A percentile compares a stretch with the other conserved stretches of the same genome.
These are phyloP conservation scores for Lacanobia oleracea DNA, from an alignment of 2,888 invertebrate species.

Conservation along the genomic window DNA sequence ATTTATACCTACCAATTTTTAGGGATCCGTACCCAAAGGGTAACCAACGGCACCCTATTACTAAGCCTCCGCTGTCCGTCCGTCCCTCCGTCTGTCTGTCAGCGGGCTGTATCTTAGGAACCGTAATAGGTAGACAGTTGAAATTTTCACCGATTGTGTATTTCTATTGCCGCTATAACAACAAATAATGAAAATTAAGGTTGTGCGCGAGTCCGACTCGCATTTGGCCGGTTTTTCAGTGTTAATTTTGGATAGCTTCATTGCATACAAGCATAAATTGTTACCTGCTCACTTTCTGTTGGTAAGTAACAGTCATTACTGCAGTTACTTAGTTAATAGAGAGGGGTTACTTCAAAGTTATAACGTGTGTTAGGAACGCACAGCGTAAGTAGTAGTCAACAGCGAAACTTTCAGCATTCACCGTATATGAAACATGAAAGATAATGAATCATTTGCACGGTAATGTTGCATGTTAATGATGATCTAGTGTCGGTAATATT, in stretches of 20 bases:
- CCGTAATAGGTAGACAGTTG: too few species aligned
- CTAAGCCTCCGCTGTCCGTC: too few species aligned
- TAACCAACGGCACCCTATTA: too few species aligned
- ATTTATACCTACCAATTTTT: not conserved
- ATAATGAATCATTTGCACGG: conserved; percentile 70
- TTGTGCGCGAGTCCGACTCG: too few species aligned
- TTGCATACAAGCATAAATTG: conserved; percentile 14
- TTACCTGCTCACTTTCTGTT: conserved; percentile 11
- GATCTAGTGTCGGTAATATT: conserved; percentile 59
- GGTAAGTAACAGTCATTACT: conserved; percentile 23
- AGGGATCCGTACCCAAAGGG: too few species aligned
- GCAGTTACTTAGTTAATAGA: conserved; percentile 42
- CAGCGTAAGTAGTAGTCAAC: conserved; percentile 68
- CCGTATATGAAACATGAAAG: conserved; percentile 66
- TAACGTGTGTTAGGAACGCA: conserved; percentile 45
- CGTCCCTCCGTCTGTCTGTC: too few species aligned
- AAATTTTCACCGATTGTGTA: too few species aligned
- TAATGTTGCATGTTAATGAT: conserved; percentile 61
- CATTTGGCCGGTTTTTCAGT: too few species aligned
- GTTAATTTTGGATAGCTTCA: not conserved
- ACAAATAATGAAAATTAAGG: too few species aligned
- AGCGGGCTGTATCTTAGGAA: too few species aligned
- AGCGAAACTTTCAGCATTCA: conserved; percentile 69
- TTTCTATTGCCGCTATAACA: too few species aligned
- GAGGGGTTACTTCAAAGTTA: conserved; percentile 36